These are phyloP conservation scores for Limnephilus lunatus DNA, from an alignment of 2,888 invertebrate genomes.

Conservation along the genomic window DNA sequence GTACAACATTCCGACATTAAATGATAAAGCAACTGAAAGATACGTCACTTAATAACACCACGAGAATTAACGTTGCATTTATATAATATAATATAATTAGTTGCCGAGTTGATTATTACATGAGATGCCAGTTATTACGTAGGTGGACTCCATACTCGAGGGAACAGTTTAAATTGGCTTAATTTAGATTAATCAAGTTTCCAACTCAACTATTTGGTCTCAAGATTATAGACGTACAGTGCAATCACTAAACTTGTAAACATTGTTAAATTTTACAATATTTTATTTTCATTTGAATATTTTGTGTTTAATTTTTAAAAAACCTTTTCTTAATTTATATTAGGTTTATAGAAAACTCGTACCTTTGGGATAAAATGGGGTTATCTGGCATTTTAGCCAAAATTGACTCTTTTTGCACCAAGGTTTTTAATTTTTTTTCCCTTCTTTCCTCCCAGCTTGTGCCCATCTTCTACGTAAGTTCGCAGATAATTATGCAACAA, in stretches of 20 bases:
- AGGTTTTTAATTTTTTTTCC: no score
- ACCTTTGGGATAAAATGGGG: no score
- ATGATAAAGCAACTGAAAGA: neutral
- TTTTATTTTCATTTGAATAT: neutral
- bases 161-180: constrained; percentile 14
- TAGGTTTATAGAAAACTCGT: no score
- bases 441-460: no score
- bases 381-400: no score
- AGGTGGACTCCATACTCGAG: neutral
- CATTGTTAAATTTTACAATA: neutral
- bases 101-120: neutral
- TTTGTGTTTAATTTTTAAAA: neutral
- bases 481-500: no score
- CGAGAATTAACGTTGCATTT: neutral
- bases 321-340: no score
- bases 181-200: constrained; percentile 26
- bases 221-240: neutral
- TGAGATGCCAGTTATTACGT: constrained; percentile 16
- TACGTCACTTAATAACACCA: neutral
- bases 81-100: neutral
- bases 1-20: neutral
- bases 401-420: no score
- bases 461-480: no score
- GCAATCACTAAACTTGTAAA: neutral
- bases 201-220: neutral